Conservation (phyloP, 2,888 invertebrate species). For the Lymantria dispar region DNA sequence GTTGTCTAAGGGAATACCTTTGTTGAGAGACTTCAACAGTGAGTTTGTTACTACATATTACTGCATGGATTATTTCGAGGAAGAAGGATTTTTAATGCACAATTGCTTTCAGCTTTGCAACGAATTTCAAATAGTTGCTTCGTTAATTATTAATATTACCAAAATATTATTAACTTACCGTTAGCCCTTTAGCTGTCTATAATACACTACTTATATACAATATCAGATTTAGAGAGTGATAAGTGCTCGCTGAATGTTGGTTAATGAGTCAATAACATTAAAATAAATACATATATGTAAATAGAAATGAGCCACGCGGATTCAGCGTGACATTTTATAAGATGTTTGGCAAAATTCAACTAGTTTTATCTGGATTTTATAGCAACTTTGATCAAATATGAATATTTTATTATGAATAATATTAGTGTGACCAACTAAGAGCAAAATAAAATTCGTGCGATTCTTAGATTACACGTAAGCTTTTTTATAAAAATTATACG, state of each 20-base stretch:
- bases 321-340: neutral
- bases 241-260: neutral
- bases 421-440: conserved; percentile 31
- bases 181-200: no score
- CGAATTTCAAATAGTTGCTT: no score
- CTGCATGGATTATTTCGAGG: no score
- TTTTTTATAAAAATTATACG: no score
- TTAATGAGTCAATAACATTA: neutral
- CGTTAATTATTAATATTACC: no score
- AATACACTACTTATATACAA: no score
- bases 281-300: neutral
- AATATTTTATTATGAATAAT: conserved; percentile 22
- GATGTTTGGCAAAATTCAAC: conserved; percentile 8
- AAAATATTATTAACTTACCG: no score
- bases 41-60: no score
- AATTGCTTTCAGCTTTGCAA: no score
- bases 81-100: no score
- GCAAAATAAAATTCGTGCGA: neutral
- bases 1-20: no score
- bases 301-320: neutral
- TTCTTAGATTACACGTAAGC: neutral
- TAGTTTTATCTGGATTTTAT: conserved; percentile 29
- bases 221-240: neutral
- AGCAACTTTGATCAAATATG: conserved; percentile 34
- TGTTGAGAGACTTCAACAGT: no score